Conservation (phyloP, 2,113 vertebrate species). For the Perccottus glenii region DNA sequence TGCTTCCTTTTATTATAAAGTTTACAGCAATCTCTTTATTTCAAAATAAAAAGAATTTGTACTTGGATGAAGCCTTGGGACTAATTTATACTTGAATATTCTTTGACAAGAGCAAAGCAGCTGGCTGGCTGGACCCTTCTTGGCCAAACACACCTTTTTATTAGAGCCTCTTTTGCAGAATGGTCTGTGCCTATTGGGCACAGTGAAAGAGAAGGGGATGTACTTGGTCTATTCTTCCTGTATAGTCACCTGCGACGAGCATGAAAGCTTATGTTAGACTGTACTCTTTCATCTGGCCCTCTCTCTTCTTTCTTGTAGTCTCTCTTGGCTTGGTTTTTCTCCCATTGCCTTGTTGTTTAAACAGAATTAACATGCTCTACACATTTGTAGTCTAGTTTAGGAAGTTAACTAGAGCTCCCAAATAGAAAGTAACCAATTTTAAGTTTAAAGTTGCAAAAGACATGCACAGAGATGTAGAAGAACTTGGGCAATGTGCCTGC, state of each 20-base stretch:
- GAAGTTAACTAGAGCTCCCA: slow-evolving; percentile 4
- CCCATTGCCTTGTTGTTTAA: slow-evolving; percentile 21
- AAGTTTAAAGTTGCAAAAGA: slow-evolving; percentile 8
- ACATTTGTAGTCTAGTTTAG: neutral
- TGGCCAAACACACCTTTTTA: slow-evolving; percentile 45
- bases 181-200: slow-evolving; percentile 43
- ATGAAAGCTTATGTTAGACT: slow-evolving; percentile 67
- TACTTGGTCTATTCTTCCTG: slow-evolving; percentile 55
- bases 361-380: slow-evolving; percentile 17
- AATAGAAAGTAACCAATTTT: slow-evolving; percentile 4
- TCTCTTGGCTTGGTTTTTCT: slow-evolving; percentile 1
- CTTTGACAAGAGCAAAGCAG: slow-evolving; percentile 50
- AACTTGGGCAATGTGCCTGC: slow-evolving; percentile 4
- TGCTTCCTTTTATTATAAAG: slow-evolving; percentile 1
- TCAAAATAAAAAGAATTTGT: slow-evolving; percentile 4
- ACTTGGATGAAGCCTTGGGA: slow-evolving; percentile 3
- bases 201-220: slow-evolving; percentile 19
- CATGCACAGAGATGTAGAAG: slow-evolving; percentile 13
- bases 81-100: slow-evolving; percentile 38
- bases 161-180: slow-evolving; percentile 43
- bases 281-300: slow-evolving; percentile 30
- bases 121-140: slow-evolving; percentile 44
- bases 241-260: slow-evolving; percentile 64
- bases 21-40: slow-evolving; percentile 4
- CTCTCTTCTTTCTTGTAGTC: slow-evolving; percentile 9